Base-by-base conservation (phyloP, 1,140 invertebrate genomes). In the Drosophila tristis region DNA sequence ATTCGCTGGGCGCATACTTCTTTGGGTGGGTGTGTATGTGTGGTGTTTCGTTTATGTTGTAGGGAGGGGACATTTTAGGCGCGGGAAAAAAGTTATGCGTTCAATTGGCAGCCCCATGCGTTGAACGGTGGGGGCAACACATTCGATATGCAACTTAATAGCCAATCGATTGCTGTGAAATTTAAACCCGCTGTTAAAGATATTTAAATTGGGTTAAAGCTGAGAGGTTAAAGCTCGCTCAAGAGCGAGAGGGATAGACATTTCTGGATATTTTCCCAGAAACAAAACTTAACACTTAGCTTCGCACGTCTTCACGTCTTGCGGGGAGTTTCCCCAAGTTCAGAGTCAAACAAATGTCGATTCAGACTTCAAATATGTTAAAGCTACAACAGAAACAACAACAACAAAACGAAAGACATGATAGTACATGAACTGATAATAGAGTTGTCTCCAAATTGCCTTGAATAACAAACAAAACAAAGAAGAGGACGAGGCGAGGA, bases 101-200 rank as follows among this genome's bases (percentile, higher is more conserved):
- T 56, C 45, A 56, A 60, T 50, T 64, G 39, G 11, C 26, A 15
- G 25, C 8, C 39, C 43, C 50, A 29, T 44, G 15, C 25, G 26
- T 48, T 59, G 29, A n/a, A 26, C 23, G 53, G 44, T 44, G 47
- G 56, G 39, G 43, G 16, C 61, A 61, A 80, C 42, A 49, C 48
- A 70, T 60, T 51, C 55, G 67, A 84, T 73, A 76, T 72, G 76
- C 63, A 49, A 70, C 44, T 65, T 59, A 77, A 58, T 78, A 44
- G 58, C 44, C 54, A 65, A 62, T 63, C 39, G 51, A 63, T 55
- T 29, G 51, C 39, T 44, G 20, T 20, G 2, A 2, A 20, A 20
- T 20, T 20, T 1, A 20, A 20, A 20, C 20, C 20, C 20, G 20
- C 20, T 20, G 20, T 20, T 20, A 20, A 1, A 20, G 2, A 1